Evolutionary conservation across 2,113 vertebrate genomes (phyloP).

Genomic region (Turdus rufiventris): DNA sequence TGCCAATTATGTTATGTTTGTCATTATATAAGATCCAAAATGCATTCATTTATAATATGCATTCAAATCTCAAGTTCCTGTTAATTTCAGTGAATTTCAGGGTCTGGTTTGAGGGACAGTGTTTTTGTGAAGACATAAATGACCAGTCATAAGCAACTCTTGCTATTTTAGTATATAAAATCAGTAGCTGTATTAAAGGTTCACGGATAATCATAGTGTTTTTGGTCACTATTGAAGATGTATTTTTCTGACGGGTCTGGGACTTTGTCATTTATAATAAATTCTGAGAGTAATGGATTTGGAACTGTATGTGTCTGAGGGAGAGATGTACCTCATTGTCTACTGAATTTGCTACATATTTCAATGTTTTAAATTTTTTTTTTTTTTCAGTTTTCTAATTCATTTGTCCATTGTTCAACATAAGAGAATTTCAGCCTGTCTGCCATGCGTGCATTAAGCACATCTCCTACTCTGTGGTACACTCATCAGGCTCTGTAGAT

Average conservation of each 20-base stretch:
- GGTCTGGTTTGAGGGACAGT: constrained; percentile 20
- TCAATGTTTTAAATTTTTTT: constrained; percentile 31
- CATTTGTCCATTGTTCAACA: neutral
- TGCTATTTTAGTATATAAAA: neutral
- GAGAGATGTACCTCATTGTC: neutral
- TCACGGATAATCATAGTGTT: neutral
- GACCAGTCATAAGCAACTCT: neutral
- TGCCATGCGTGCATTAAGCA: neutral
- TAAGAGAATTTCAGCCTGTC: neutral
- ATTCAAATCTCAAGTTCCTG: constrained; percentile 23
- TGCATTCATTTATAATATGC: neutral
- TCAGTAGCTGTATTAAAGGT: neutral
- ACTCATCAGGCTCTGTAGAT: neutral
- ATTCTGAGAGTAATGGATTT: neutral
- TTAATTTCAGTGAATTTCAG: constrained; percentile 48
- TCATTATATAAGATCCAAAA: neutral
- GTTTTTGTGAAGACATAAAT: constrained; percentile 53
- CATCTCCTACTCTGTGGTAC: neutral
- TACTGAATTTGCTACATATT: neutral
- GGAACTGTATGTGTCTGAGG: neutral
- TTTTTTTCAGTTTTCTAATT: constrained; percentile 12
- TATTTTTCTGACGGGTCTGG: neutral
- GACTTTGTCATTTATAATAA: neutral
- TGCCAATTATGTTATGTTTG: neutral
- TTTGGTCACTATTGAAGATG: neutral